These are phyloP conservation scores for Aselliscus stoliczkanus DNA, from an alignment of 2,797 vertebrate species.

Conservation along the genomic window DNA sequence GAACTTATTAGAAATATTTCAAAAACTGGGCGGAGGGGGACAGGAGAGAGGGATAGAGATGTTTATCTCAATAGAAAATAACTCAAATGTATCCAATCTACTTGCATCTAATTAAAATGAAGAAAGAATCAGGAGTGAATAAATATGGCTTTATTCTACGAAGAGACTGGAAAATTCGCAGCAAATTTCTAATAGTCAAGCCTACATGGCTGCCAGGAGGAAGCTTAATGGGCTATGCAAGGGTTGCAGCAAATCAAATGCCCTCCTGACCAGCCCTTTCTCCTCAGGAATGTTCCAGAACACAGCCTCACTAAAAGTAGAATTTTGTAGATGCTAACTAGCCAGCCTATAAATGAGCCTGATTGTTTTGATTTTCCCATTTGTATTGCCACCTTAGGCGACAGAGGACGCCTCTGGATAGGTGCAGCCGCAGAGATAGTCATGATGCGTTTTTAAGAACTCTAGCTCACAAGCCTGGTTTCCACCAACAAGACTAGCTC, in stretches of 20 bases:
- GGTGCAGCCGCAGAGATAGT: too few relatives aligned
- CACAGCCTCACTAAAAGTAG: rapidly evolving
- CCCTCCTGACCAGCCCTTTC: not conserved
- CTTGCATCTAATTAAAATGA: not conserved
- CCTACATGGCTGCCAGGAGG: not conserved
- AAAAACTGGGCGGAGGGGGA: not conserved
- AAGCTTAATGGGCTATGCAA: not conserved
- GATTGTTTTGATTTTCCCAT: not conserved
- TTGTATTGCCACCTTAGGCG: not conserved
- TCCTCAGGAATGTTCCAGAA: not conserved
- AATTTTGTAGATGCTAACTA: not conserved
- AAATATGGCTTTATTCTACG: not conserved
- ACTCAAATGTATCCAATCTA: not conserved
- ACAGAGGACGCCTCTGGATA: not conserved
- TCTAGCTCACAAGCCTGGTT: not conserved
- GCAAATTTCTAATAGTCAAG: not conserved
- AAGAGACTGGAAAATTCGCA: not conserved
- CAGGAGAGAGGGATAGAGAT: not conserved
- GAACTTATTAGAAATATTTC: not conserved
- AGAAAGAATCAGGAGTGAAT: not conserved
- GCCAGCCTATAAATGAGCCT: not conserved
- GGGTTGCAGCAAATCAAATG: not conserved
- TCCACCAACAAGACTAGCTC: not conserved
- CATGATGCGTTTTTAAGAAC: not conserved
- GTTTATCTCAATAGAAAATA: not conserved